phyloP scores from a whole-genome alignment of 2,888 invertebrate species.

The Drosophila lacicola region DNA sequence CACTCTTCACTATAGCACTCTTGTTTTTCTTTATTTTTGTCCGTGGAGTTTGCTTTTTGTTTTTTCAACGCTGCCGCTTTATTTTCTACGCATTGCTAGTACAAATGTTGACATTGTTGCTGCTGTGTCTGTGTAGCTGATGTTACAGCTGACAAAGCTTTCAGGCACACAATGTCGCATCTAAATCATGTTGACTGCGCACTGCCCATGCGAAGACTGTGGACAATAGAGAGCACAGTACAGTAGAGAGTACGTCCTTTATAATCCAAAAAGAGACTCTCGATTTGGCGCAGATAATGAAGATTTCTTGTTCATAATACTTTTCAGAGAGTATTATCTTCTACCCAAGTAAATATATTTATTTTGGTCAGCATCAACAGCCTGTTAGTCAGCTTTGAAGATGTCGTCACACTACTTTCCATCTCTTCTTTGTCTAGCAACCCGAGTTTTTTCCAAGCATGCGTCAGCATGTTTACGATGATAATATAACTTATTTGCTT shows the following conservation, averaged over 20 bases:
- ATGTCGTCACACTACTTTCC: no score
- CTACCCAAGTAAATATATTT: background rate
- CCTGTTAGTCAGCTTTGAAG: no score
- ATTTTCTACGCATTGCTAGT: conserved; percentile 58
- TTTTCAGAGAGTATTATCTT: background rate
- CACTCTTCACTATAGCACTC: background rate
- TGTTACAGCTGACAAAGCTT: conserved; percentile 72
- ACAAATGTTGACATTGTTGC: conserved; percentile 60
- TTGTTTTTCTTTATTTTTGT: conserved; percentile 14
- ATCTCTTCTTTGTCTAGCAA: no score
- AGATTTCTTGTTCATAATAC: background rate
- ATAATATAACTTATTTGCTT: no score
- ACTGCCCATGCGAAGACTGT: conserved; percentile 8
- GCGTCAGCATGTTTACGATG: no score
- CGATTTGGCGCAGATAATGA: background rate
- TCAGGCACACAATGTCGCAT: conserved; percentile 56
- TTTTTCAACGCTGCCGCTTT: conserved; percentile 38
- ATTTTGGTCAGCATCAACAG: no score
- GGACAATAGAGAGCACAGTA: background rate
- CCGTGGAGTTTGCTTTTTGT: conserved; percentile 9
- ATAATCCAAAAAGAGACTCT: background rate
- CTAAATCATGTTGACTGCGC: conserved; percentile 59
- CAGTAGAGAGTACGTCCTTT: background rate
- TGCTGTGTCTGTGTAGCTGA: conserved; percentile 29
- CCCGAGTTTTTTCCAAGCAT: no score